A percentile compares a stretch with the other conserved stretches of the same genome.
These are phyloP conservation scores for Drosophila anceps DNA, from an alignment of 2,888 invertebrate genomes.

Conservation along the genomic window DNA sequence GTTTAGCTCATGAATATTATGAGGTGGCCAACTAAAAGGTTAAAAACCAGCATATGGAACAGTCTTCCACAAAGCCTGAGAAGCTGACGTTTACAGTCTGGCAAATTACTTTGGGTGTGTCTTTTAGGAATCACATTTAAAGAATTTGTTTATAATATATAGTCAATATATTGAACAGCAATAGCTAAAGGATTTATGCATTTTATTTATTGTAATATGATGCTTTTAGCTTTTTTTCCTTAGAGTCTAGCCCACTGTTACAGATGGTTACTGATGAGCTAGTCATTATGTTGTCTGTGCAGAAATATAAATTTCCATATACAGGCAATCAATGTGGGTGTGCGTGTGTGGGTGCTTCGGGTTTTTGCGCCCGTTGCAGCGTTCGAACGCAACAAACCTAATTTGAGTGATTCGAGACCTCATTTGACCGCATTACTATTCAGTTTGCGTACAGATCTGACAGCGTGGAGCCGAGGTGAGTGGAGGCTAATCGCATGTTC, in stretches of 20 bases:
- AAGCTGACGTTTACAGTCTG: conserved; percentile 6
- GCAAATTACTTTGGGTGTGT: background rate
- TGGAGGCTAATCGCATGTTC: conserved; percentile 22
- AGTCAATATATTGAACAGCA: background rate
- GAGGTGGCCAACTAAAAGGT: background rate
- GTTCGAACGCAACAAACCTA: conserved; percentile 43
- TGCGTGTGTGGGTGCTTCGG: conserved; percentile 10
- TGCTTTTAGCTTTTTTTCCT: background rate
- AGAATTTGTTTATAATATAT: background rate
- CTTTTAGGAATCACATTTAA: background rate
- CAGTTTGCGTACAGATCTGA: conserved; percentile 54
- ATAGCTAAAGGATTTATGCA: background rate
- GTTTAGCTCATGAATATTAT: background rate
- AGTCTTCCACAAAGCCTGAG: conserved; percentile 7
- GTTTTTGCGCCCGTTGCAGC: conserved; percentile 24
- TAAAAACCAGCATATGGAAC: conserved; percentile 26
- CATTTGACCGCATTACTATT: conserved; percentile 74
- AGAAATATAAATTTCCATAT: conserved; percentile 52
- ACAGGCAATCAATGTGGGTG: conserved; percentile 10
- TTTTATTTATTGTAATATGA: background rate
- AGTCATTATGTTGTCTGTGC: conserved; percentile 34
- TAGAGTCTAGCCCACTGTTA: background rate
- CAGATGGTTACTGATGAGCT: conserved; percentile 26
- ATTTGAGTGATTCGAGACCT: conserved; percentile 69
- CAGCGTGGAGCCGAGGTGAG: background rate